Conservation (phyloP, 2,113 vertebrate species). For the Poicephalus meyeri region DNA sequence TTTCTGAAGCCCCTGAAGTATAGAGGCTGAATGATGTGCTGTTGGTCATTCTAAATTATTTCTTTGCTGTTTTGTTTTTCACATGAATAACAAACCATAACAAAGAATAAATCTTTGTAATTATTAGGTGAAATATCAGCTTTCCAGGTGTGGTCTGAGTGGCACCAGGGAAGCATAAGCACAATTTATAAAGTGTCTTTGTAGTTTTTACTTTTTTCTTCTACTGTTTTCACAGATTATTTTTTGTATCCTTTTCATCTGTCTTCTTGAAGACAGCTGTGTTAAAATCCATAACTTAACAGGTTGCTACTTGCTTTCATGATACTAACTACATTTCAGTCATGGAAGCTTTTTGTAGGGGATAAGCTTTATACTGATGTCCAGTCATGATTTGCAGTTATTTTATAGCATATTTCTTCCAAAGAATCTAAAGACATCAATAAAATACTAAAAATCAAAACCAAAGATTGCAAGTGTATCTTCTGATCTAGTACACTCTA, state of each 20-base stretch:
- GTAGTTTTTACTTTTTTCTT: neutral
- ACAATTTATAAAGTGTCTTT: neutral
- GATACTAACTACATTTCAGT: slow-evolving; percentile 25
- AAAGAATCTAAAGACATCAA: neutral
- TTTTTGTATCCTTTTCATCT: slow-evolving; percentile 6
- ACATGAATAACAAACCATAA: neutral
- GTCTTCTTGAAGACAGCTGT: slow-evolving; percentile 7
- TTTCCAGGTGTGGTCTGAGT: neutral
- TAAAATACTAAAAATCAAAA: neutral
- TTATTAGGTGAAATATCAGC: neutral
- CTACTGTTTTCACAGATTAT: neutral
- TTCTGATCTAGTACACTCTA: neutral
- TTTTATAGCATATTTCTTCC: neutral
- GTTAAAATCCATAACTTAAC: slow-evolving; percentile 24
- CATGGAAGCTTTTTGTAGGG: neutral
- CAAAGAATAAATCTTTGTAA: neutral
- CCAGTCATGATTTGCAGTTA: slow-evolving; percentile 36
- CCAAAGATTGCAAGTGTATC: neutral
- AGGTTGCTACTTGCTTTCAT: slow-evolving; percentile 44
- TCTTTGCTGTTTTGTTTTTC: neutral
- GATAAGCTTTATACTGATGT: slow-evolving; percentile 22
- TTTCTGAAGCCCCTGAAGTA: neutral
- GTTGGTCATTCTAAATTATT: neutral
- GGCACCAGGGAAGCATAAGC: neutral
- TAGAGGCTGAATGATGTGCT: neutral